These are phyloP conservation scores for Megaleporinus macrocephalus DNA, from an alignment of 2,113 vertebrate genomes.

Conservation along the genomic window DNA sequence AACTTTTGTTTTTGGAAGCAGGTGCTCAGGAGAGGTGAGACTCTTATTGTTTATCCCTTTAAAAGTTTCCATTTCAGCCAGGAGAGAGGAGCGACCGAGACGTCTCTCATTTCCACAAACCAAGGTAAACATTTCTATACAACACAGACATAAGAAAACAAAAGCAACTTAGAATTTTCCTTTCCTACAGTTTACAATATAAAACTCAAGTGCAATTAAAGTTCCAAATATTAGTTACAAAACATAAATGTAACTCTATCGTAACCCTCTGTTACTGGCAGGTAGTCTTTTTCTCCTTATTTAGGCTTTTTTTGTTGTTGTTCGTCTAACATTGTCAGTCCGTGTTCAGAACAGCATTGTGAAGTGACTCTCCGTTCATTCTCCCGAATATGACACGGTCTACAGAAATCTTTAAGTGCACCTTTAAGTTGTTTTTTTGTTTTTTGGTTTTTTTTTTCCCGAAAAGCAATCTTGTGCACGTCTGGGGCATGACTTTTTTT, in stretches of 20 bases:
- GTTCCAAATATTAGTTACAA: conserved; percentile 82
- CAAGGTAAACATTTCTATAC: conserved; percentile 70
- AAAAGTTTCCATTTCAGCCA: conserved; percentile 17
- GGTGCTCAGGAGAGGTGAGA: conserved; percentile 21
- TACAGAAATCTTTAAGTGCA: conserved; percentile 65
- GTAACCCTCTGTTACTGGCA: conserved; percentile 74
- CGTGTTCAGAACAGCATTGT: conserved; percentile 14
- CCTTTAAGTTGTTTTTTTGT: too few relatives aligned
- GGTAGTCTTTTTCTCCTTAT: conserved; percentile 73
- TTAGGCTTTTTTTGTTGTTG: conserved; percentile 45
- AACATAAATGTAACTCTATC: conserved; percentile 75
- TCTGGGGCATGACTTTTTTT: conserved; percentile 55
- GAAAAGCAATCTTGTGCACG: conserved; percentile 60
- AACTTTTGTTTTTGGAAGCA: conserved; percentile 1
- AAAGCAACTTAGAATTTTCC: conserved; percentile 62
- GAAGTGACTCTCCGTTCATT: conserved; percentile 24
- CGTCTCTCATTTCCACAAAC: conserved; percentile 43
- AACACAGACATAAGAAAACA: conserved; percentile 69
- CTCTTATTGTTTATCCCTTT: conserved; percentile 11
- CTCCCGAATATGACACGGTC: conserved; percentile 40
- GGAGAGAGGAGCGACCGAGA: conserved; percentile 40
- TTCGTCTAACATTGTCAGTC: conserved; percentile 38
- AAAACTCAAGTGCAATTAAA: conserved; percentile 86
- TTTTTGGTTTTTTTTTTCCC: too few relatives aligned
- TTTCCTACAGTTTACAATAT: conserved; percentile 76